These are phyloP conservation scores for Nothura maculosa DNA, from an alignment of 2,797 vertebrate species.

Conservation along the genomic window DNA sequence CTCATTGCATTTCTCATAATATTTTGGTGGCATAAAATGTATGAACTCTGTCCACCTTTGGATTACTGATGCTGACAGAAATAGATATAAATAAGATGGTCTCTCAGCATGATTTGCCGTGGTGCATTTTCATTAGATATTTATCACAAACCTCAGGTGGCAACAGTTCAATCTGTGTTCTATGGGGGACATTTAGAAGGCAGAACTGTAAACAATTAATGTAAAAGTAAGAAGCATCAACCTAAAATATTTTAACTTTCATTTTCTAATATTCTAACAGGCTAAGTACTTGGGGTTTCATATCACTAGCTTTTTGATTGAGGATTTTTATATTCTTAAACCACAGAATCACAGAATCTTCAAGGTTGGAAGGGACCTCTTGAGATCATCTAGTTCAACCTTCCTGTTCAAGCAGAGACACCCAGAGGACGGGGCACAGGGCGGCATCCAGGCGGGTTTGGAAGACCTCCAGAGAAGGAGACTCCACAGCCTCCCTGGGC, in stretches of 20 bases:
- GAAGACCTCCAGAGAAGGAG: too few species aligned
- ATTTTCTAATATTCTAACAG: background rate
- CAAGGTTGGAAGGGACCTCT: too few species aligned
- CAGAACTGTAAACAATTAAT: background rate
- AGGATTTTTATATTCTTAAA: background rate
- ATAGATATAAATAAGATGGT: background rate
- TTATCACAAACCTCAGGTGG: background rate
- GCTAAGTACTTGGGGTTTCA: fast-evolving
- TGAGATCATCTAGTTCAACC: too few species aligned
- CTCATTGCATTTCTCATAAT: background rate
- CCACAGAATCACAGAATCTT: too few species aligned
- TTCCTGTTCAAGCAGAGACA: too few species aligned
- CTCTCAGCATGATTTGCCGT: background rate
- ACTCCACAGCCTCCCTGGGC: too few species aligned
- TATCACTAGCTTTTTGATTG: background rate
- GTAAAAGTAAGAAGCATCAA: background rate
- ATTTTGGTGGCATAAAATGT: background rate
- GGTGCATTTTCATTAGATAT: background rate
- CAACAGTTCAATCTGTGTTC: background rate
- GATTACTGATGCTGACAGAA: background rate
- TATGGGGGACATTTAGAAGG: background rate
- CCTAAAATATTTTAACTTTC: background rate
- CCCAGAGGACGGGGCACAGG: too few species aligned
- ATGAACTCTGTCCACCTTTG: background rate
- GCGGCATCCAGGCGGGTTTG: too few species aligned